Evolutionary conservation across 2,888 invertebrate species (phyloP).

Genomic region (Erebia ligea): DNA sequence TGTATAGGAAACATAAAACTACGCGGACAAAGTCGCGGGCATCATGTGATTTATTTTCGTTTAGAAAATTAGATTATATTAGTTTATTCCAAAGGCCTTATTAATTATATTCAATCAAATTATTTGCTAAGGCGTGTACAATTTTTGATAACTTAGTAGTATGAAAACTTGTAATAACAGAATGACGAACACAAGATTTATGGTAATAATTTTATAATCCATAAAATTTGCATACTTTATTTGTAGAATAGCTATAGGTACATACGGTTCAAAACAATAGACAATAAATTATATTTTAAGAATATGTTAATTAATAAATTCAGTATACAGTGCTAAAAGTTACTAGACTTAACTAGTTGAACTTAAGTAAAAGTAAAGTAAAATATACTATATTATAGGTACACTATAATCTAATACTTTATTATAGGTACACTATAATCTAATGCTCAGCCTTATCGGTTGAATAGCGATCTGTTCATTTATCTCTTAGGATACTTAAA

Average conservation of each 20-base stretch:
- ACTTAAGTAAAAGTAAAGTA: no score
- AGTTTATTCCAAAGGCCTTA: no score
- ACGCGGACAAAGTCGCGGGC: no score
- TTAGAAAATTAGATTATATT: no score
- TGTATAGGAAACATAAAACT: no score
- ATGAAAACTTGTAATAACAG: background rate
- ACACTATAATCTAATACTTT: no score
- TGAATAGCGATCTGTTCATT: no score
- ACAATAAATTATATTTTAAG: background rate
- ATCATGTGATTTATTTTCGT: no score
- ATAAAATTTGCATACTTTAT: background rate
- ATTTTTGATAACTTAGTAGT: background rate
- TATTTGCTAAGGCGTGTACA: background rate
- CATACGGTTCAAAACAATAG: background rate
- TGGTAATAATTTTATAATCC: background rate
- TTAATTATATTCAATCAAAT: background rate
- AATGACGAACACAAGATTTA: slow-evolving; percentile 4
- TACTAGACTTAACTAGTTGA: background rate
- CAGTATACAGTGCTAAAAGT: background rate
- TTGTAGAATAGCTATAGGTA: background rate
- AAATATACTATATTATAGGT: no score
- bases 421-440: no score
- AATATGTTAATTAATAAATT: background rate
- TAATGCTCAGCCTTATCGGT: no score
- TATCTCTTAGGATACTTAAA: background rate